Percentiles rank a stretch among this genome's conserved stretches.
Conservation (phyloP, 2,113 vertebrate genomes). For the Collichthys lucidus region DNA sequence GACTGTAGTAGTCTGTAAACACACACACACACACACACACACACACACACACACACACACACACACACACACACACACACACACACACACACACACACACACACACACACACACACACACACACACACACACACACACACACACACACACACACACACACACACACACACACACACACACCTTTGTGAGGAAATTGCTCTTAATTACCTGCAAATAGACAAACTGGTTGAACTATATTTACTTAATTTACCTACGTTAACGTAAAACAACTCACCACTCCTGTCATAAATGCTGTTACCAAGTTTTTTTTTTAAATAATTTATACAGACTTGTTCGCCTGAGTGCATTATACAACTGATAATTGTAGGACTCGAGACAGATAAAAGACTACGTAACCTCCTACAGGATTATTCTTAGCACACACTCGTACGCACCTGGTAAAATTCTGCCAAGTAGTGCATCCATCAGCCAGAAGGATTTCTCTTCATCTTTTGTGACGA, state of each 20-base stretch:
- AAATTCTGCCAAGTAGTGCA: constrained; percentile 91
- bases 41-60: not conserved
- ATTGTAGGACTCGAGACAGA: constrained; percentile 46
- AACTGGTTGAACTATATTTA: too few species aligned
- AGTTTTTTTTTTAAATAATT: not conserved
- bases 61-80: not conserved
- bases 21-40: not conserved
- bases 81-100: not conserved
- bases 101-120: not conserved
- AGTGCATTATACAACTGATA: not conserved
- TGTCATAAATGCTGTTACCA: not conserved
- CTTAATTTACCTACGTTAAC: not conserved
- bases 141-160: not conserved
- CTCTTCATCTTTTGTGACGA: constrained; percentile 94
- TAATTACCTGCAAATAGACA: not conserved
- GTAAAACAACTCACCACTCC: not conserved
- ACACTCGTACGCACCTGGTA: constrained; percentile 88
- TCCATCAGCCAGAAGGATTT: constrained; percentile 97
- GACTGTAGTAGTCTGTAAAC: constrained; percentile 91
- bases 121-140: not conserved
- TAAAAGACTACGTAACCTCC: constrained; percentile 57
- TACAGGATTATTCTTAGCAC: constrained; percentile 55
- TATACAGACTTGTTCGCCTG: not conserved
- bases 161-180: not conserved
- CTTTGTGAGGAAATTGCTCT: not conserved